Evolutionary conservation across 2,797 vertebrate species (phyloP).

Genomic region (Eulemur albifrons): DNA sequence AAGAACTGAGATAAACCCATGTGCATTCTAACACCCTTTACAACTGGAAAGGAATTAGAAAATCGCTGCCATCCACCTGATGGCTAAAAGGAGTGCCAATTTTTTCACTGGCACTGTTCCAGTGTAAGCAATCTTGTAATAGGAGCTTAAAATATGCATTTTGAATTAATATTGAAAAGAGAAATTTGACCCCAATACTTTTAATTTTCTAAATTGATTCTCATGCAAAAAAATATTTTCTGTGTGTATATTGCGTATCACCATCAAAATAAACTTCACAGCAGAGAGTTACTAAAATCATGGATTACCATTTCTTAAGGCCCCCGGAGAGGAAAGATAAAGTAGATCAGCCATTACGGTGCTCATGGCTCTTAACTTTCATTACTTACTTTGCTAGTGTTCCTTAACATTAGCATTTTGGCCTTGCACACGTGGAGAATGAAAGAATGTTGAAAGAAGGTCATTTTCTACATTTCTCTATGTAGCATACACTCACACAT

Average conservation of each 20-base stretch:
- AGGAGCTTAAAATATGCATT: background rate
- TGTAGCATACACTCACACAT: background rate
- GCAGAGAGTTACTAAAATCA: background rate
- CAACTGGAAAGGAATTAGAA: background rate
- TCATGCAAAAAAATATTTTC: background rate
- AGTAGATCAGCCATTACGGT: background rate
- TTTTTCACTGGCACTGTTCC: background rate
- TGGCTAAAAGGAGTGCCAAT: accelerated
- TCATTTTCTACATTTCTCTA: background rate
- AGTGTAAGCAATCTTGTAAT: background rate
- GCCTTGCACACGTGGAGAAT: background rate
- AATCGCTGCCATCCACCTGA: accelerated
- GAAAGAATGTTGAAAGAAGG: background rate
- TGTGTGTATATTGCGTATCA: background rate
- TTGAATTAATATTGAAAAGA: background rate
- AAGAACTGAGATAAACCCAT: background rate
- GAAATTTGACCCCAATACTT: background rate
- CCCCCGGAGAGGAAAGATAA: background rate
- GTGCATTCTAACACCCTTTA: background rate
- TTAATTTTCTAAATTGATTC: constrained; percentile 29
- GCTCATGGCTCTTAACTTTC: accelerated
- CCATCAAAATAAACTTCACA: background rate
- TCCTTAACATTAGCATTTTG: background rate
- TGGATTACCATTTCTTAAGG: background rate
- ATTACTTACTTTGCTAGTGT: background rate